Base-by-base conservation (phyloP, 2,113 vertebrate genomes). In the Sinocyclocheilus rhinocerous region DNA sequence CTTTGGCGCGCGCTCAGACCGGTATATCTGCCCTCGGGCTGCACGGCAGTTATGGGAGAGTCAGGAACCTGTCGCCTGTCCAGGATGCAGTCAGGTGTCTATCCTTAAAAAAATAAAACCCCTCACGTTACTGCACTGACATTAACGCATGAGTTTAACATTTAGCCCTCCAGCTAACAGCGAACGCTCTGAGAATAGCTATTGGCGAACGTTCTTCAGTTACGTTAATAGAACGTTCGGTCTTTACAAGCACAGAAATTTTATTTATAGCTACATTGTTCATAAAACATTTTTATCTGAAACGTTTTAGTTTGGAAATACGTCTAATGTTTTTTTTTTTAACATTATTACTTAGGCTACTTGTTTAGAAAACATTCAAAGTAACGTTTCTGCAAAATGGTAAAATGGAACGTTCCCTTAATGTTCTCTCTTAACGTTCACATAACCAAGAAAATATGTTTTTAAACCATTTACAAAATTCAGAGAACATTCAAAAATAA, bases 51-150 rank as follows among this genome's bases (percentile, higher is more conserved):
- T 88, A 83, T 76, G 88, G 85, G 90, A 82, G 88, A 89, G 87
- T 73, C 89, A 88, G 80, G 85, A 88, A 88, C 81, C 77, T 85
- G 67, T 61, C 76, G 63, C 33, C 72, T 59, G 81, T 88, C 89
- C 90, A 90, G 90, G 90, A 91, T 91, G 73, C 81, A 85, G 75
- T 89, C 84, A 88, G 81, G 55, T 76, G 85, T 86, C 52, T 81
- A 15, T 85, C 36, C 26, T 16, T 33, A 80, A 50, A 42, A 22
- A 13, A 12, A 48, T 3, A 12, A 78, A 83, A 72, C 45, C 76
- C 79, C 2, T 50, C 45, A 42, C n/a, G 61, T 81, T 81, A 81
- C 79, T 48, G 45, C 39, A 29, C 45, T 26, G 48, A 76, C 48
- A 2, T 52, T 52, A 81, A 69, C 61, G n/a, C 42, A 33, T 69